Percentiles rank a stretch among this genome's conserved stretches.
Evolutionary conservation across 2,888 invertebrate genomes (phyloP).

Genomic region (Dicyrtomina minuta): DNA sequence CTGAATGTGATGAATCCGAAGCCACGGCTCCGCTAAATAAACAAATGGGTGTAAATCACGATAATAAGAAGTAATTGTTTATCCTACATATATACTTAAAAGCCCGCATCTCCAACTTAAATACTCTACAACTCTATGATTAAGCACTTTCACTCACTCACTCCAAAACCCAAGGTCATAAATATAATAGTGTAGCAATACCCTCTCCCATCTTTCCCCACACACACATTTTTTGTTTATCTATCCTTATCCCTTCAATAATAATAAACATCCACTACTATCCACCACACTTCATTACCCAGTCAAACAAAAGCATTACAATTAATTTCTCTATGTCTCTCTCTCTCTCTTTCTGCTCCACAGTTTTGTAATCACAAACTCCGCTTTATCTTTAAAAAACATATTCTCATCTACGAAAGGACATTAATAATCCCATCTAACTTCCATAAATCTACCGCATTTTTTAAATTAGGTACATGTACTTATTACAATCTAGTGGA

Average conservation of each 20-base stretch:
- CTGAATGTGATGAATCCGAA: constrained; percentile 93
- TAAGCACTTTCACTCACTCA: not conserved
- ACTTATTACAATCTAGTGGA: too few relatives aligned
- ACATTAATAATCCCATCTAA: too few relatives aligned
- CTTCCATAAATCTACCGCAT: too few relatives aligned
- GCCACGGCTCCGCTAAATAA: constrained; percentile 79
- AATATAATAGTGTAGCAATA: not conserved
- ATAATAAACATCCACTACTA: not conserved
- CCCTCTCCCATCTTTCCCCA: not conserved
- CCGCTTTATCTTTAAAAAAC: too few relatives aligned
- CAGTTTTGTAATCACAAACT: not conserved
- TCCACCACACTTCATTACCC: not conserved
- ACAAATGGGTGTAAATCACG: constrained; percentile 31
- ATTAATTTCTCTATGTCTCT: not conserved
- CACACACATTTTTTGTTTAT: not conserved
- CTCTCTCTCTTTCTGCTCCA: not conserved
- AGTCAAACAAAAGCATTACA: not conserved
- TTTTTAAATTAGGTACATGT: too few relatives aligned
- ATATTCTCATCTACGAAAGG: too few relatives aligned
- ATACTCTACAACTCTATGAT: not conserved
- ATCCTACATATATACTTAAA: too few relatives aligned
- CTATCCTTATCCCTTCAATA: not conserved
- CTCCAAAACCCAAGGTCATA: not conserved
- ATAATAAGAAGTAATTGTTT: constrained; percentile 17
- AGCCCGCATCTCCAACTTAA: not conserved